Conservation (phyloP, 2,113 vertebrate species). For the Mormoops blainvillei region DNA sequence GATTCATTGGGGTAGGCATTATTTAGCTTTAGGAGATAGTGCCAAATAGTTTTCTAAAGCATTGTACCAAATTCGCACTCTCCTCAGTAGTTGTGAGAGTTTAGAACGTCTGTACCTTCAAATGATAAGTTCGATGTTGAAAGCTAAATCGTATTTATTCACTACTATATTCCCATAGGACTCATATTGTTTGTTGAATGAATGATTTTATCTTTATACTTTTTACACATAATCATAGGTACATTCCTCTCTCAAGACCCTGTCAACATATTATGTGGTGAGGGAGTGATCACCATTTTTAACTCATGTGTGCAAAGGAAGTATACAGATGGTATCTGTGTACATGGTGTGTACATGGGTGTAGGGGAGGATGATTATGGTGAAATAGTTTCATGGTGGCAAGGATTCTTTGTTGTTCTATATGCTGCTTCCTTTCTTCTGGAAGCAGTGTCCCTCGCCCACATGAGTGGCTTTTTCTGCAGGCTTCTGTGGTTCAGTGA, state of each 20-base stretch:
- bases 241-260: neutral
- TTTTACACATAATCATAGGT: neutral
- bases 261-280: neutral
- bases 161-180: neutral
- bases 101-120: neutral
- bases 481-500: neutral
- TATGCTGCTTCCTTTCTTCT: neutral
- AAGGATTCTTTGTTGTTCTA: neutral
- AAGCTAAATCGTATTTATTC: neutral
- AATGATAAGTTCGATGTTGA: neutral
- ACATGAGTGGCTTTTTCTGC: neutral
- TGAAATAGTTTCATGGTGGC: neutral
- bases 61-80: neutral
- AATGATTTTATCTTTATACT: neutral
- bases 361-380: neutral
- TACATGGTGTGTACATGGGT: neutral
- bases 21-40: neutral
- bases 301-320: neutral
- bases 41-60: neutral
- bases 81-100: neutral
- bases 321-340: neutral
- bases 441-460: neutral
- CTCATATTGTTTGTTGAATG: neutral
- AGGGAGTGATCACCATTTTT: neutral
- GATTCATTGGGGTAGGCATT: neutral